Conservation (phyloP, 2,797 vertebrate genomes). For the Hippocampus kuda region DNA sequence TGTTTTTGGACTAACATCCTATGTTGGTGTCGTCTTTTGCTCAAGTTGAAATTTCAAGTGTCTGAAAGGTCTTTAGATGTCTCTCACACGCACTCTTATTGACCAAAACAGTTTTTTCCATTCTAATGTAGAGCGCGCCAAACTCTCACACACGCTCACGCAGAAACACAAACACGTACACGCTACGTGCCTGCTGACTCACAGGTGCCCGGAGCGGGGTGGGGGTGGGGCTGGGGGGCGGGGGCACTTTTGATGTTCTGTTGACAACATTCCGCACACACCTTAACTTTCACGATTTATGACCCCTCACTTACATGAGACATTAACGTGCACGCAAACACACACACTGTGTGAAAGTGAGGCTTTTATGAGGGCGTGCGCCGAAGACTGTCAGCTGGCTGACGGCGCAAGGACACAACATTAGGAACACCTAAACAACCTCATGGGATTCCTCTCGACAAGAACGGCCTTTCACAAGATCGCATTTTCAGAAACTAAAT, state of each 20-base stretch:
- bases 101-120: too few species aligned
- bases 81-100: too few species aligned
- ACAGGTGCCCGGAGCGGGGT: slow-evolving; percentile 38
- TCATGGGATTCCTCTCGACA: too few species aligned
- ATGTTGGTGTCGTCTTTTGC: neutral
- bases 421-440: neutral
- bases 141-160: neutral
- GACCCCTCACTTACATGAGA: neutral
- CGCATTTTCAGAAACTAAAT: too few species aligned
- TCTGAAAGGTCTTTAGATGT: too few species aligned
- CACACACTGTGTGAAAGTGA: neutral
- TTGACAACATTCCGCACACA: slow-evolving; percentile 53
- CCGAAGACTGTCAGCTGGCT: neutral
- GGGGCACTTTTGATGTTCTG: slow-evolving; percentile 21
- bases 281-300: slow-evolving; percentile 38
- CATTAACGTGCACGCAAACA: too few species aligned
- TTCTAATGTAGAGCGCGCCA: too few species aligned
- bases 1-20: too few species aligned
- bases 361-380: neutral
- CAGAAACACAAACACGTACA: neutral
- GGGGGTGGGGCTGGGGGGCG: too few species aligned
- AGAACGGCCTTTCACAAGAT: too few species aligned
- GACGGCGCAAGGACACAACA: neutral
- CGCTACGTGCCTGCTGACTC: slow-evolving; percentile 52
- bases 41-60: neutral